These are phyloP conservation scores for Aplocera efformata DNA, from an alignment of 2,888 invertebrate genomes.

Conservation along the genomic window DNA sequence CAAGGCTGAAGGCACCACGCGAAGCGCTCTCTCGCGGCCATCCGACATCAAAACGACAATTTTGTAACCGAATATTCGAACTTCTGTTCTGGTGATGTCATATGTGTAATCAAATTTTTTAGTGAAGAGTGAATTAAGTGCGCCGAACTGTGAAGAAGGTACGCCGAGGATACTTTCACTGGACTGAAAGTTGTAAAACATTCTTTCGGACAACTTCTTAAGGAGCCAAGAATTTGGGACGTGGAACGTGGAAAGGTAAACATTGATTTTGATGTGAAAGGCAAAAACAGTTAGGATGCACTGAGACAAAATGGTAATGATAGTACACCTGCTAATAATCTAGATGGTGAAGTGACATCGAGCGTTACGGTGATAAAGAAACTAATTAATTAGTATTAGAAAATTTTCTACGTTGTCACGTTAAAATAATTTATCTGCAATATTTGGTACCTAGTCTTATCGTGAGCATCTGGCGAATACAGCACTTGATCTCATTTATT, in stretches of 20 bases:
- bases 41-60: constrained; percentile 44
- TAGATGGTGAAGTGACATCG: constrained; percentile 15
- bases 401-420: constrained; percentile 26
- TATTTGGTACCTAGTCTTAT: constrained; percentile 22
- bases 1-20: constrained; percentile 32
- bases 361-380: constrained; percentile 18
- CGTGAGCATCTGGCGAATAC: constrained; percentile 32
- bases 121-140: constrained; percentile 41
- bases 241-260: constrained; percentile 52
- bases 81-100: constrained; percentile 50
- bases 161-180: constrained; percentile 78
- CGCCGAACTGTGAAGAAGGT: constrained; percentile 56
- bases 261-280: constrained; percentile 23
- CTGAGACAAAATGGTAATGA: background rate
- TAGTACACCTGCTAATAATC: constrained; percentile 1
- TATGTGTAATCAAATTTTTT: constrained; percentile 8
- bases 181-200: constrained; percentile 75
- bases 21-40: constrained; percentile 46
- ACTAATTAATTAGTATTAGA: constrained; percentile 31
- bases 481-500: constrained; percentile 9
- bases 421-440: constrained; percentile 35
- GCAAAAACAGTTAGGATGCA: no score
- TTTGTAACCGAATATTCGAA: constrained; percentile 46
- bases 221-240: constrained; percentile 46
- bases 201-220: constrained; percentile 73